phyloP scores from a whole-genome alignment of 2,888 invertebrate genomes.

The Liopterus haemorrhoidalis region DNA sequence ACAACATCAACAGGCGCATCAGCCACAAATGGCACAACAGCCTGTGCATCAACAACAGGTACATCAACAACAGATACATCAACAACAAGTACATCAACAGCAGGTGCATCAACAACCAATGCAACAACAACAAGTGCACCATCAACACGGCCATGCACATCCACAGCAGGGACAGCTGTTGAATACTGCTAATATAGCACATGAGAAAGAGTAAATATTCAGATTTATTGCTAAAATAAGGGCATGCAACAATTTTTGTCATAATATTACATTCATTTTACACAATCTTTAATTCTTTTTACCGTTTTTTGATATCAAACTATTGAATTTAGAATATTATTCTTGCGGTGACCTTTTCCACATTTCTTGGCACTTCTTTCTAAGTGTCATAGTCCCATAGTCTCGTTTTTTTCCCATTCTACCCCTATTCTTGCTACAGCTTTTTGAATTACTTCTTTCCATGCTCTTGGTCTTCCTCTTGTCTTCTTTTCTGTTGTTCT shows the following conservation, averaged over 20 bases:
- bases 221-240: slow-evolving; percentile 5
- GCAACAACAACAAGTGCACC: slow-evolving; percentile 38
- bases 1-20: slow-evolving; percentile 34
- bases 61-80: slow-evolving; percentile 38
- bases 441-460: too few species aligned
- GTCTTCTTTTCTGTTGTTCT: too few species aligned
- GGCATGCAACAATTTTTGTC: slow-evolving; percentile 1
- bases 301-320: too few species aligned
- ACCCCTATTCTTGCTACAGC: too few species aligned
- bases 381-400: too few species aligned
- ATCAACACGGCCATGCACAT: slow-evolving; percentile 41
- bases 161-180: slow-evolving; percentile 52
- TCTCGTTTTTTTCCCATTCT: too few species aligned
- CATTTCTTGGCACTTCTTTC: too few species aligned
- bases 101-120: slow-evolving; percentile 30
- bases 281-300: slow-evolving; percentile 12
- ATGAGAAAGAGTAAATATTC: slow-evolving; percentile 70
- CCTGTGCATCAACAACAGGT: slow-evolving; percentile 32
- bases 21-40: slow-evolving; percentile 37
- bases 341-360: too few species aligned
- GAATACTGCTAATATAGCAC: slow-evolving; percentile 69
- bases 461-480: too few species aligned
- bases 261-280: slow-evolving; percentile 2
- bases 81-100: slow-evolving; percentile 42
- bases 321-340: too few species aligned